These are phyloP conservation scores for Anthophora plumipes DNA, from an alignment of 2,888 invertebrate species.

Conservation along the genomic window DNA sequence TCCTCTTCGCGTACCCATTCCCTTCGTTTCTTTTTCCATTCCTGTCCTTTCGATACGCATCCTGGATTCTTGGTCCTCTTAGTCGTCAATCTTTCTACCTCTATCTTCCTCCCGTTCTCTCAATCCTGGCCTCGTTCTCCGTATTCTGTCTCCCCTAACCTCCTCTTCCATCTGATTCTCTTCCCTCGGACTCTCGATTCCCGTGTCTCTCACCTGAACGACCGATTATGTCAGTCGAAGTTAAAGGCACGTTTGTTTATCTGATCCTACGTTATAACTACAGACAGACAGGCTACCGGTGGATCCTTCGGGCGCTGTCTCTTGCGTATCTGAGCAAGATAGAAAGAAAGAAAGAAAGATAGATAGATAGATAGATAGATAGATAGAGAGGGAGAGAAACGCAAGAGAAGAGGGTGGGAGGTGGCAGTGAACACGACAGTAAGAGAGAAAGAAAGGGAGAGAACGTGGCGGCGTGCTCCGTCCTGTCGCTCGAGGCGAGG, in stretches of 20 bases:
- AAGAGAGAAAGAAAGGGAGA: slow-evolving; percentile 15
- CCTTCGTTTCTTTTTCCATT: slow-evolving; percentile 17
- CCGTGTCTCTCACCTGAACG: slow-evolving; percentile 56
- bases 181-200: slow-evolving; percentile 32
- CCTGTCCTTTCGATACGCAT: slow-evolving; percentile 27
- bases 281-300: slow-evolving; percentile 74
- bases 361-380: too few species aligned
- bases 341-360: neutral
- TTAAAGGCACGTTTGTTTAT: slow-evolving; percentile 81
- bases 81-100: slow-evolving; percentile 37
- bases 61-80: slow-evolving; percentile 16
- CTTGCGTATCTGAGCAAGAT: slow-evolving; percentile 55
- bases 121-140: neutral
- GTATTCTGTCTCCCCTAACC: neutral
- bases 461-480: slow-evolving; percentile 60
- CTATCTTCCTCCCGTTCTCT: neutral
- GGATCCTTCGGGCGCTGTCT: slow-evolving; percentile 72
- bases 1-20: slow-evolving; percentile 8
- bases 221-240: slow-evolving; percentile 80
- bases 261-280: slow-evolving; percentile 81
- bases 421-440: neutral
- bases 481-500: slow-evolving; percentile 76
- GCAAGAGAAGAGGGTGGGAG: slow-evolving; percentile 16
- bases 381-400: slow-evolving; percentile 10
- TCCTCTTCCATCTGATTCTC: neutral